Evolutionary conservation across 2,113 vertebrate genomes (phyloP), one percentile per base, ranked within the genome.

Genomic region (Aleadryas rufinucha): DNA sequence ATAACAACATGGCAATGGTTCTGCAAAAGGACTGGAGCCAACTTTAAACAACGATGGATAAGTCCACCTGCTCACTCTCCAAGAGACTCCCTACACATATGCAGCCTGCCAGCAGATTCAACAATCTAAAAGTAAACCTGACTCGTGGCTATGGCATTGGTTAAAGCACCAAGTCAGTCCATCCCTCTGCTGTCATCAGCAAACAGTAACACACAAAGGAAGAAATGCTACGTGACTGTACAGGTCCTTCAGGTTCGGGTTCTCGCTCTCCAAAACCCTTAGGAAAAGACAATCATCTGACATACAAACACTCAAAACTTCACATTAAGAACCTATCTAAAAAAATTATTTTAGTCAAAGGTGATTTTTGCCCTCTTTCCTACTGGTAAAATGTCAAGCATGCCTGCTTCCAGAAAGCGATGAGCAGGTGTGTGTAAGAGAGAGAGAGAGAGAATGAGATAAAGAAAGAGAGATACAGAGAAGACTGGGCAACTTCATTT

Each of bases 91-190:
- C 68, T 80, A 35, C 57, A 88, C 76, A 81, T 76, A 86, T 79
- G 93, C 56, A 92, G 89, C 49, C 80, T 94, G 89, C 45, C 94
- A 97, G 69, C 65, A 92, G 63, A 89, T 57, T 72, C 77, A 94
- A 82, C 87, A 76, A 39, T 57, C 60, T 44, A 42, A 56, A 89
- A 90, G 59, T 26, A 80, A 92, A 86, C 10, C 53, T 89, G 71
- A 84, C 72, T 89, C 15, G 15, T 63, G 45, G 69, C 72, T 65
- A 37, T 0, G 1, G 60, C 27, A 39, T 8, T 84, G 61, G 72
- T 84, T 87, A 84, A 84, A 90, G 49, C 53, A 78, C 12, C 50
- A 49, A 39, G 56, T 53, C 96, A 65, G 39, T 39, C 63, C 71
- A 37, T 33, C 13, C 66, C 56, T 79, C 54, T 61, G 41, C 41